These are phyloP conservation scores for Pandemis heparana DNA, from an alignment of 2,888 invertebrate species.

Conservation along the genomic window DNA sequence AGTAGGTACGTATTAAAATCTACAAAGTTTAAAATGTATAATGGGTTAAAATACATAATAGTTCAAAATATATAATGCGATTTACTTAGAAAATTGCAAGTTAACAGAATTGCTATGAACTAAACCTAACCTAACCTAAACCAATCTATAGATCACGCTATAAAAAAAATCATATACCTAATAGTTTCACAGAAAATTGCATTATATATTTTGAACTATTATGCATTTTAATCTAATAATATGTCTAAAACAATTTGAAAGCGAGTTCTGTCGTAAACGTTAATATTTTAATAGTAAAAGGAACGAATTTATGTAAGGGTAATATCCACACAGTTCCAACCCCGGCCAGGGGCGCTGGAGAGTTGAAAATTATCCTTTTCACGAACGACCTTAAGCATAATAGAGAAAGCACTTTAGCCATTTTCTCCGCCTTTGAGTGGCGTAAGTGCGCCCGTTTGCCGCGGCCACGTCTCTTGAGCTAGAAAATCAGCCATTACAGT, in stretches of 20 bases:
- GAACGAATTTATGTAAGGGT: conserved; percentile 10
- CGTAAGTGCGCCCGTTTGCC: conserved; percentile 83
- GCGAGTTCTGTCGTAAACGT: not conserved
- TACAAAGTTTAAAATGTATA: too few relatives aligned
- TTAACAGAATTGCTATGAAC: too few relatives aligned
- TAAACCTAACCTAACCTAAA: too few relatives aligned
- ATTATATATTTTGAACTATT: too few relatives aligned
- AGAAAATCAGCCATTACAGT: conserved; percentile 83
- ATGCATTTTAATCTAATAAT: too few relatives aligned
- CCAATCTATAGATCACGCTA: too few relatives aligned
- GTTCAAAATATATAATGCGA: too few relatives aligned
- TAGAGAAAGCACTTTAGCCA: conserved; percentile 86
- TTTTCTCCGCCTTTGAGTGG: conserved; percentile 86
- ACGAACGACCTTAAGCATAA: conserved; percentile 85
- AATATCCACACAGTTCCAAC: conserved; percentile 64
- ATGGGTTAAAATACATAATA: too few relatives aligned
- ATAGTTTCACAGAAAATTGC: too few relatives aligned
- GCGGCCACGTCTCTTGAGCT: conserved; percentile 81
- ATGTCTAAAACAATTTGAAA: not conserved
- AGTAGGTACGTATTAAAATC: too few relatives aligned
- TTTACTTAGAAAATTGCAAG: too few relatives aligned
- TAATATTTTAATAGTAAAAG: not conserved
- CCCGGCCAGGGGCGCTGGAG: conserved; percentile 73
- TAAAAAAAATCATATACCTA: too few relatives aligned
- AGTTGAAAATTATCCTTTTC: conserved; percentile 86